Conservation (phyloP, 2,113 vertebrate genomes). For the Triplophysa dalaica region DNA sequence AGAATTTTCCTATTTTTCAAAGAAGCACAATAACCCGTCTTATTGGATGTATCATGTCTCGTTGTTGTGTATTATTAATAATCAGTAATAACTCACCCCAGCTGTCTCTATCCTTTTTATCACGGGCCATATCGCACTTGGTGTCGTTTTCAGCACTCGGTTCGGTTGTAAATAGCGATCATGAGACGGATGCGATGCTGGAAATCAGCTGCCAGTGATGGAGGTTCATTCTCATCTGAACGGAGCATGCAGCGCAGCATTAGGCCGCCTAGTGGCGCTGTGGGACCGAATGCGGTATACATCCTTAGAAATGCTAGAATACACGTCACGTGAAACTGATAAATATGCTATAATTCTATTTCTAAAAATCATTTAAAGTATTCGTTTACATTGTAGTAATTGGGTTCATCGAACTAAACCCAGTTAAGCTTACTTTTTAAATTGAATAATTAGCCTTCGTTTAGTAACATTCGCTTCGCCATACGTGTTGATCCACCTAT, state of each 20-base stretch:
- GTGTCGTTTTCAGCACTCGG: conserved; percentile 54
- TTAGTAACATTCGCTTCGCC: not conserved
- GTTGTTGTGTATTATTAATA: not conserved
- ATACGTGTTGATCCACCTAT: not conserved
- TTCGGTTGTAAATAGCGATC: conserved; percentile 61
- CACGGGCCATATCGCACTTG: conserved; percentile 76
- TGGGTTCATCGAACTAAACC: too few relatives aligned
- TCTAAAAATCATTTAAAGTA: too few relatives aligned
- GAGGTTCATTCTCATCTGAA: conserved; percentile 64
- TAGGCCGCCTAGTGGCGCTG: conserved; percentile 56
- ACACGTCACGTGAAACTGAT: too few relatives aligned
- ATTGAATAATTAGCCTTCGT: not conserved
- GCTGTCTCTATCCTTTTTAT: conserved; percentile 86
- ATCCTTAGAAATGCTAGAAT: too few relatives aligned
- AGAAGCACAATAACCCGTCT: conserved; percentile 12
- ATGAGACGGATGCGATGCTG: conserved; percentile 72
- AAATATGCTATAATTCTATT: too few relatives aligned
- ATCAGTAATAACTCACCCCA: conserved; percentile 84
- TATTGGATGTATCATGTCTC: not conserved
- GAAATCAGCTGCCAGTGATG: conserved; percentile 63
- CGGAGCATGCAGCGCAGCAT: conserved; percentile 9
- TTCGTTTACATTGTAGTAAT: too few relatives aligned
- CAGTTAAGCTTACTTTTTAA: too few relatives aligned
- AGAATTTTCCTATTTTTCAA: conserved; percentile 12
- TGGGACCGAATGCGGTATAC: conserved; percentile 11